phyloP scores from a whole-genome alignment of 2,113 vertebrate genomes.

The Dermatemys mawii region DNA sequence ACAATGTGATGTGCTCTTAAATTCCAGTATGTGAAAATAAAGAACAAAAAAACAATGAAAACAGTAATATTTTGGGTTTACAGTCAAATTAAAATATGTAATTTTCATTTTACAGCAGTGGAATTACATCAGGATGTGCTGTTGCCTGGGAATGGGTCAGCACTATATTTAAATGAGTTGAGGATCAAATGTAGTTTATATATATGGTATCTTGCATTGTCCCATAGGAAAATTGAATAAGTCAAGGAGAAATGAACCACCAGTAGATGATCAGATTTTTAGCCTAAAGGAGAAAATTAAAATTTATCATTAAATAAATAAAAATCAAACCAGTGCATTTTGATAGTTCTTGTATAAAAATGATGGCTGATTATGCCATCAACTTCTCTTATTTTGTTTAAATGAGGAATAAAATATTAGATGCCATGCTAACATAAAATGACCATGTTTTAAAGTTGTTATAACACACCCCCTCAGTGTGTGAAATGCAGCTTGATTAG shows the following conservation, averaged over 20 bases:
- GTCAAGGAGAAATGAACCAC: background rate
- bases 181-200: background rate
- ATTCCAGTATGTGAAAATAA: background rate
- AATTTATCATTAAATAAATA: background rate
- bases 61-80: background rate
- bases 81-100: background rate
- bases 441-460: background rate
- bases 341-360: background rate
- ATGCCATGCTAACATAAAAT: background rate
- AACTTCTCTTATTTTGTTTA: slow-evolving; percentile 36
- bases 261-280: background rate
- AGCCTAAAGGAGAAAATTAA: background rate
- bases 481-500: slow-evolving; percentile 23
- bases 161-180: background rate
- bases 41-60: background rate
- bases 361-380: slow-evolving; percentile 2
- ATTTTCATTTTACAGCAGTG: background rate
- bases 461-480: background rate
- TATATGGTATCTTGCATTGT: background rate
- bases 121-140: background rate
- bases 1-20: background rate
- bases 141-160: background rate
- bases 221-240: background rate
- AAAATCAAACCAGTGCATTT: background rate
- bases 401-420: slow-evolving; percentile 21